These are phyloP conservation scores for Ophonus ardosiacus DNA, from an alignment of 2,888 invertebrate species.

Conservation along the genomic window DNA sequence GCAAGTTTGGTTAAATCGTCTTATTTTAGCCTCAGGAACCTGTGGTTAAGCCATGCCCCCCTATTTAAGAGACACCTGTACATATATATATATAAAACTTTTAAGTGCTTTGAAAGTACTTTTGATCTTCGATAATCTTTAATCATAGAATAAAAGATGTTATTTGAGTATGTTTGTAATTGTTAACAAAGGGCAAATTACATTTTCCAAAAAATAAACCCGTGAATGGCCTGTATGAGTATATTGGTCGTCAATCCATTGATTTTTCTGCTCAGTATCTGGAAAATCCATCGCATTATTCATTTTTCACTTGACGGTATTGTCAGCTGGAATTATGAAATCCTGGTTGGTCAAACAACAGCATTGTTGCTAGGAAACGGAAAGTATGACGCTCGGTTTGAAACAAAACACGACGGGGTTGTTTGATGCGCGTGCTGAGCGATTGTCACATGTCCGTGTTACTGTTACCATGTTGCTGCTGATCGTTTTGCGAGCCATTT, in stretches of 20 bases:
- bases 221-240: background rate
- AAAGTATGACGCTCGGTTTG: conserved; percentile 11
- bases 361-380: conserved; percentile 22
- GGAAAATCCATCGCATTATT: conserved; percentile 22
- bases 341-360: conserved; percentile 19
- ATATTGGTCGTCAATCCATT: background rate
- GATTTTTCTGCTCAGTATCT: conserved; percentile 8
- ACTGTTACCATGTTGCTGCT: background rate
- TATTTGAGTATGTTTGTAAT: background rate
- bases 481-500: conserved; percentile 7
- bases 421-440: conserved; percentile 5
- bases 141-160: background rate
- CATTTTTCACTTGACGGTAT: conserved; percentile 18
- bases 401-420: background rate
- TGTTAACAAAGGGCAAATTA: background rate
- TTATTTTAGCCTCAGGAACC: too few species aligned
- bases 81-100: background rate
- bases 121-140: background rate
- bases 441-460: background rate
- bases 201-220: background rate
- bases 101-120: background rate
- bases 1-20: too few species aligned
- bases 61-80: too few species aligned
- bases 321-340: conserved; percentile 11
- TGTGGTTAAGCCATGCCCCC: too few species aligned